Evolutionary conservation across 2,888 invertebrate genomes (phyloP), one percentile per base, ranked within the genome.

Genomic region (Dorcus parallelipipedus): DNA sequence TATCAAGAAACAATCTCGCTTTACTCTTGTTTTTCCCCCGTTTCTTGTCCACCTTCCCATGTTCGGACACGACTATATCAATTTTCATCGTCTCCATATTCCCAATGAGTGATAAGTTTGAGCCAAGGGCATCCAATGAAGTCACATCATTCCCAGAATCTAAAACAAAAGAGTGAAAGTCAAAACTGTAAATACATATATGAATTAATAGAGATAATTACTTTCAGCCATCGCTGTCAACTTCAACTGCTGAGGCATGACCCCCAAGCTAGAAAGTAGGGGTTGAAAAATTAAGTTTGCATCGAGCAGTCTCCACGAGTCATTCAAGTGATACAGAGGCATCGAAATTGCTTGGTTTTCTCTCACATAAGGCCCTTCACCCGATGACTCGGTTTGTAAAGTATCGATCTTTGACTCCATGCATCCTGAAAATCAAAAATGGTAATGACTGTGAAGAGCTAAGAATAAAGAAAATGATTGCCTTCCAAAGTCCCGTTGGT

Each of bases 261-360:
- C 91, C 1, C 95, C 96, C 38, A 97, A 82, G 59, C 93, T 92
- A 0, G 91, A 87, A 10, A 97, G 81, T 68, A 97, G 83, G 0
- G 97, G 96, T 76, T 95, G 94, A 79, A 95, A 95, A 70, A 95
- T 94, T 50, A 94, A 84, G 80, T 96, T 95, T 3, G 97, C 95
- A 80, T 97, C 96, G 59, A 96, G 83, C 56, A 97, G 80, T 76
- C 89, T 84, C 14, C 92, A 85, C 0, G 92, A 91, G 71, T 93
- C 91, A 73, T 91, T 91, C 80, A 91, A 86, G 41, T 89, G 88
- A 76, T 88, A 89, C 60, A 88, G 79, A 69, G 85, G 86, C 71
- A 88, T 86, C 3, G 86, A 86, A n/a, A 84, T 82, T 60, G 59
- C 54, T 79, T 14, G 82, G 71, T 52, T 76, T 73, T 10, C 84